Evolutionary conservation across 2,888 invertebrate species (phyloP), one percentile per base, ranked within the genome.

Genomic region (Catocala nupta): DNA sequence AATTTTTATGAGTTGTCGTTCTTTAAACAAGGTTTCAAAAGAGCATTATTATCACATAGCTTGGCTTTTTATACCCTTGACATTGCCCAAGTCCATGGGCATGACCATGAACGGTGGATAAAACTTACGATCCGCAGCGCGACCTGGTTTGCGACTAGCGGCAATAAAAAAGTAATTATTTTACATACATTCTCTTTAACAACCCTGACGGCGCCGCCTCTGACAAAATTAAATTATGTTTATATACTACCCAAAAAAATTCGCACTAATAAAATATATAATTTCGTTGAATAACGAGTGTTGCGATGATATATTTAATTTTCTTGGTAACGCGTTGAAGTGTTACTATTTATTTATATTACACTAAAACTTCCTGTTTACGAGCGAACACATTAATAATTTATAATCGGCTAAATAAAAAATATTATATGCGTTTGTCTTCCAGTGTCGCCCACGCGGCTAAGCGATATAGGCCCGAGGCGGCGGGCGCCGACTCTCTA

Each of bases 311-410:
- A 50, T 50, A 36, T 55, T 44, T 13, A 43, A 50, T 60, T 49
- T 60, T 43, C 59, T 36, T n/a, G 9, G n/a, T 39, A 59, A 25
- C n/a, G 5, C n/a, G 13, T 39, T 45, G n/a, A 48, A 44, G 13
- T 49, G 33, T 60, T 44, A 13, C 16, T 44, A 43, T 59, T 43
- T 48, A 36, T 55, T 54, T 36, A 49, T 9, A 12, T 39, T 8
- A 55, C 33, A 43, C 36, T 34, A 10, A 50, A 55, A 39, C 45
- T 61, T 61, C 51, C 51, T 61, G 51, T 45, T 51, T 51, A 45
- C 33, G 39, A 42, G 25, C 36, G 33, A 54, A 34, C 48, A 47
- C 13, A 44, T 49, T 12, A 49, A 42, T 34, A 25, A 48, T 33
- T 39, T 60, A 60, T 9, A 60, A 55, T 50, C 12, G 25, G 7